These are phyloP conservation scores for Eurystomus gularis DNA, from an alignment of 2,113 vertebrate genomes.

Conservation along the genomic window DNA sequence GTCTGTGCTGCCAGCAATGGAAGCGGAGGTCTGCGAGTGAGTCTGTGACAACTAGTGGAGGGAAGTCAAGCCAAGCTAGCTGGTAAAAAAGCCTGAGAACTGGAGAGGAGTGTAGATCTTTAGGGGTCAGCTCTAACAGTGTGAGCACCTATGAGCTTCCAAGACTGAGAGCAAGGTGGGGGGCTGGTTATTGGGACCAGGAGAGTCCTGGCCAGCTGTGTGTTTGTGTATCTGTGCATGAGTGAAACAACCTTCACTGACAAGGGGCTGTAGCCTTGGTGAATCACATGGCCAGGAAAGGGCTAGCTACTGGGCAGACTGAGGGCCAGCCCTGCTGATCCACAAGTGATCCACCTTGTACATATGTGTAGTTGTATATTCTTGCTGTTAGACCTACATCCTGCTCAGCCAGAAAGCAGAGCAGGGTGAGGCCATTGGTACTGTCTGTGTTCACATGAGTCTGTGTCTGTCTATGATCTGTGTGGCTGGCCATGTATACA, in stretches of 20 bases:
- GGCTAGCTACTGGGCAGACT: neutral
- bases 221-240: too few relatives aligned
- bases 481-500: neutral
- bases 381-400: neutral
- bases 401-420: neutral
- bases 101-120: neutral
- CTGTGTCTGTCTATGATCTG: neutral
- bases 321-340: neutral
- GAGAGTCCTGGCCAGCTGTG: neutral
- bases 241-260: neutral
- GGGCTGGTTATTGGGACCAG: neutral
- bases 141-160: neutral
- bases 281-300: neutral
- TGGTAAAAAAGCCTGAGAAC: neutral
- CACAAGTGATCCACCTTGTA: neutral
- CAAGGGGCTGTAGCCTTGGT: neutral
- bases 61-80: neutral
- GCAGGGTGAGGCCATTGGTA: neutral
- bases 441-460: neutral
- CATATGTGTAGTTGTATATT: accelerated
- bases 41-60: neutral
- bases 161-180: neutral
- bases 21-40: neutral
- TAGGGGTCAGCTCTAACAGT: neutral
- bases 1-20: neutral